Base-by-base conservation (phyloP, 2,888 invertebrate genomes). In the Eurytoma californica region DNA sequence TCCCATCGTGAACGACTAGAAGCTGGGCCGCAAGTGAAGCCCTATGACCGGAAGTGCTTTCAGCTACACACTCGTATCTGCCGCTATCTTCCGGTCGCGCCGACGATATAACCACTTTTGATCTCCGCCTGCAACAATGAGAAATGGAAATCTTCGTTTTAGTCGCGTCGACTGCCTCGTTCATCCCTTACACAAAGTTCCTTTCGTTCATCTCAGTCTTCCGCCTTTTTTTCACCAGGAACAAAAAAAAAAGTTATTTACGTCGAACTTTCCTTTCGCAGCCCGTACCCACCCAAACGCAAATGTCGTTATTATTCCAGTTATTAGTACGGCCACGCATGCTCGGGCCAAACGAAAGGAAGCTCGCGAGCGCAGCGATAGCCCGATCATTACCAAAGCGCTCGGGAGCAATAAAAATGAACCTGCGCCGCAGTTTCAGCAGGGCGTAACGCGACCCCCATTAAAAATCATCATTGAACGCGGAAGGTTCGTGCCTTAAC, bases 21-120 rank as follows among this genome's bases (percentile, higher is more conserved):
- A 91, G 91, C 86, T 89, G 92, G 86, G 93, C 92, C 78, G 91
- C 88, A 74, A 92, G 91, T 81, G 92, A 90, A 83, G 93, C 93
- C 80, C 92, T 91, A 82, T 93, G 92, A 81, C 93, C 93, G 84
- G 93, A 92, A 82, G 94, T 93, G 83, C 94, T 94, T 89, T 94
- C 94, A 83, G 96, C 96, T 87, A 95, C 92, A 91, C 97, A 97
- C 91, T 96, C 95, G 92, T 96, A 97, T 87, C 92, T 92, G 87
- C 96, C 96, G 85, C 94, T 93, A 92, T 96, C 95, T 90, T 94
- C 93, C 86, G 92, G 93, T 88, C 93, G 93, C 86, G 94, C 94
- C 88, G 94, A 94, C 88, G 93, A 93, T 92, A 96, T 95, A 90
- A 94, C 94, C 91, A 97, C 93, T 91, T 95, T 95, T 92, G 96